Evolutionary conservation across 2,888 invertebrate genomes (phyloP).

Genomic region (Ceramica pisi): DNA sequence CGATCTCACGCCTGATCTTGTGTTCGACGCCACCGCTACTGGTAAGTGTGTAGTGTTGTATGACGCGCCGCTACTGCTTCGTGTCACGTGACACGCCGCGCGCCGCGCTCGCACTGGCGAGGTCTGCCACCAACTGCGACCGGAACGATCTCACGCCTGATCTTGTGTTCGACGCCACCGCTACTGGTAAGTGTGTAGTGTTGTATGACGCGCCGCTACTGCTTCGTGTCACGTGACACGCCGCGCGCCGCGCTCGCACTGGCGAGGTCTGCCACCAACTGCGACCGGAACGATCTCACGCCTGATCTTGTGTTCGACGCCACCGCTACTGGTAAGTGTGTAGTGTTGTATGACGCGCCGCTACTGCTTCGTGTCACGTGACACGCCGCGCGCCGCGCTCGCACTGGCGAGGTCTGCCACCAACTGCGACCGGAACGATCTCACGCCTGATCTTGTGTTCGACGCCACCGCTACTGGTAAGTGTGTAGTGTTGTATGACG

Average conservation of each 20-base stretch:
- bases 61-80: constrained; percentile 93
- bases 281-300: constrained; percentile 89
- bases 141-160: constrained; percentile 85
- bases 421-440: constrained; percentile 91
- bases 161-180: constrained; percentile 93
- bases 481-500: constrained; percentile 4
- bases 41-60: constrained; percentile 81
- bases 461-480: constrained; percentile 93
- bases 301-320: constrained; percentile 92
- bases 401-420: constrained; percentile 91
- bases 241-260: constrained; percentile 89
- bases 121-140: constrained; percentile 92
- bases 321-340: constrained; percentile 91
- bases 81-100: constrained; percentile 93
- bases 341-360: constrained; percentile 78
- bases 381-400: constrained; percentile 91
- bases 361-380: constrained; percentile 95
- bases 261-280: constrained; percentile 92
- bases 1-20: constrained; percentile 86
- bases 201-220: constrained; percentile 89
- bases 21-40: constrained; percentile 93
- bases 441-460: constrained; percentile 91
- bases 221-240: constrained; percentile 94
- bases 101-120: constrained; percentile 90
- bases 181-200: constrained; percentile 87